These are phyloP conservation scores for Eupithecia centaureata DNA, from an alignment of 2,888 invertebrate genomes.

Conservation along the genomic window DNA sequence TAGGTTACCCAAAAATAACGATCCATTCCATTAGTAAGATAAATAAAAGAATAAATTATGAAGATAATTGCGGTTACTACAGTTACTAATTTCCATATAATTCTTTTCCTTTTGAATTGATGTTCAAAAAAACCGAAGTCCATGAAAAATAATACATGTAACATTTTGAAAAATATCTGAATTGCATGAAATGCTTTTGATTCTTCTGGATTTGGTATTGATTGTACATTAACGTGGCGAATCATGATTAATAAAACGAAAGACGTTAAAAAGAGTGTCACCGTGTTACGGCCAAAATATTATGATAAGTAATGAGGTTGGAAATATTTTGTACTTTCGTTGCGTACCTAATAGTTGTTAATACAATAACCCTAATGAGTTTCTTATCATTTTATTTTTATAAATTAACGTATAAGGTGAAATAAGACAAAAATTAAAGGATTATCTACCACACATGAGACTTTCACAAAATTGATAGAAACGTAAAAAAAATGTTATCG, in stretches of 20 bases:
- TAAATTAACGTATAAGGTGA: too few relatives aligned
- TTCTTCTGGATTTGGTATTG: neutral
- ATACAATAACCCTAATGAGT: neutral
- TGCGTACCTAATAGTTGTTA: too few relatives aligned
- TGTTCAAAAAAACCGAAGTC: conserved; percentile 4
- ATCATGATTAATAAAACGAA: neutral
- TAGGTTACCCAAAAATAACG: neutral
- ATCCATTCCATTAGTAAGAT: neutral
- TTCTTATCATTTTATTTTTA: too few relatives aligned
- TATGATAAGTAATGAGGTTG: neutral
- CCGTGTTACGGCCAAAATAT: too few relatives aligned
- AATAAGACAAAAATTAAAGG: too few relatives aligned
- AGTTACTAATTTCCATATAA: neutral
- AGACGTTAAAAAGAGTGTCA: neutral
- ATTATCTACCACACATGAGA: too few relatives aligned
- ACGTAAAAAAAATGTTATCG: too few relatives aligned
- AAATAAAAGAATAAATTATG: neutral
- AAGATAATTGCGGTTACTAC: neutral
- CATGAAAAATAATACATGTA: neutral
- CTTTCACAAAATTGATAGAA: too few relatives aligned
- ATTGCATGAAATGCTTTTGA: neutral
- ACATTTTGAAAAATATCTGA: neutral
- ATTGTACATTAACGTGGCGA: neutral
- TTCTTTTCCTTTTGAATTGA: neutral
- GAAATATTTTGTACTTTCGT: too few relatives aligned